Evolutionary conservation across 2,888 invertebrate genomes (phyloP).

Genomic region (Neoascia interrupta): DNA sequence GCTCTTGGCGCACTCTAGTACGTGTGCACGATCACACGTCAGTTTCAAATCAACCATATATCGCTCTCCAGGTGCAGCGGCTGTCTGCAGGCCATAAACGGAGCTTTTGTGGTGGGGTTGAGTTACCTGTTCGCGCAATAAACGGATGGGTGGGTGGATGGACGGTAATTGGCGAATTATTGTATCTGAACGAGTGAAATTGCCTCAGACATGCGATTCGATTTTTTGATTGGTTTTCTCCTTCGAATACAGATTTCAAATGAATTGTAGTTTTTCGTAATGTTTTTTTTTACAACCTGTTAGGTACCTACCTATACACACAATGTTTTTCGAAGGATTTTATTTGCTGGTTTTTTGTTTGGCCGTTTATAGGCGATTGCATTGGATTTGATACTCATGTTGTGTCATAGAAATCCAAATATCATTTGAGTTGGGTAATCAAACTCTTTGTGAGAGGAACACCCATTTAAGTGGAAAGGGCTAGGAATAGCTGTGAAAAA

Average conservation of each 20-base stretch:
- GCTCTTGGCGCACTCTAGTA: constrained; percentile 37
- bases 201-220: constrained; percentile 65
- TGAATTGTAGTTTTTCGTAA: constrained; percentile 32
- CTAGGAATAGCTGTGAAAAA: too few relatives aligned
- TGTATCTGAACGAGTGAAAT: constrained; percentile 65
- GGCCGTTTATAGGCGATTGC: constrained; percentile 57
- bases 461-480: too few relatives aligned
- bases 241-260: constrained; percentile 56
- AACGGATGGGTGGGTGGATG: constrained; percentile 46
- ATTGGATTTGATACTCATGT: constrained; percentile 57
- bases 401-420: constrained; percentile 43
- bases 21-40: constrained; percentile 66
- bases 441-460: too few relatives aligned
- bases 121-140: constrained; percentile 25
- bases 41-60: constrained; percentile 58
- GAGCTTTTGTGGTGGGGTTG: not conserved
- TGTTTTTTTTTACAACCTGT: constrained; percentile 10
- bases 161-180: constrained; percentile 68
- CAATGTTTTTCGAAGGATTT: too few relatives aligned
- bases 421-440: constrained; percentile 60
- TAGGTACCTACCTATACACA: too few relatives aligned
- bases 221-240: constrained; percentile 67
- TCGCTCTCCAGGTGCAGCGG: constrained; percentile 54
- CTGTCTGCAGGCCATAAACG: constrained; percentile 17
- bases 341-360: too few relatives aligned